Evolutionary conservation across 1,140 invertebrate species (phyloP).

Genomic region (Asbolus verrucosus): DNA sequence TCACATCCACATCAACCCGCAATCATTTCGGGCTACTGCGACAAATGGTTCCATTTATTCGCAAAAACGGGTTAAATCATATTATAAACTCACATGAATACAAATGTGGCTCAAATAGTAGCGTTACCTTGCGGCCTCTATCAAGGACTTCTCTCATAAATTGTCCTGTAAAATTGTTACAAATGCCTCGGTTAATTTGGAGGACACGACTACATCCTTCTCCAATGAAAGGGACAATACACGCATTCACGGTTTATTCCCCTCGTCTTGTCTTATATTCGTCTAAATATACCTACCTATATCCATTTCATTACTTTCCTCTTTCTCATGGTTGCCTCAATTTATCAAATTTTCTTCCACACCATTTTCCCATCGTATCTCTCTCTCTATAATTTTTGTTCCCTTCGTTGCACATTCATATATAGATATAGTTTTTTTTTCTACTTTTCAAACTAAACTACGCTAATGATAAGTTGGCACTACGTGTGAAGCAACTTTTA

Average conservation of each 20-base stretch:
- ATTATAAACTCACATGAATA: slow-evolving; percentile 10
- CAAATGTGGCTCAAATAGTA: not conserved
- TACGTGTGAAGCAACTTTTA: too few species aligned
- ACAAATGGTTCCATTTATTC: slow-evolving; percentile 9
- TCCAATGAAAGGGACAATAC: slow-evolving; percentile 15
- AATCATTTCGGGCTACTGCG: slow-evolving; percentile 9
- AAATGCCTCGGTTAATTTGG: slow-evolving; percentile 22
- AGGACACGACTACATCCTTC: slow-evolving; percentile 20
- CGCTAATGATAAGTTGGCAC: too few species aligned
- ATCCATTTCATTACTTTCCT: too few species aligned
- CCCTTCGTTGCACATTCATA: too few species aligned
- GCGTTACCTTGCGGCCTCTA: not conserved
- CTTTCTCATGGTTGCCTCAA: too few species aligned
- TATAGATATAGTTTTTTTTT: too few species aligned
- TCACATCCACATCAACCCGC: slow-evolving; percentile 13
- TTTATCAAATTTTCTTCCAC: too few species aligned
- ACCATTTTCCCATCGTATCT: too few species aligned
- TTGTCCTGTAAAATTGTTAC: slow-evolving; percentile 7
- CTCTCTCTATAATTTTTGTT: too few species aligned
- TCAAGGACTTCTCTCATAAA: not conserved
- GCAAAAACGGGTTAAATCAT: slow-evolving; percentile 12
- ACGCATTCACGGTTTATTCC: slow-evolving; percentile 13
- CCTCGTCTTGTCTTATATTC: slow-evolving; percentile 27
- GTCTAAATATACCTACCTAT: slow-evolving; percentile 13
- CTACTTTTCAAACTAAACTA: too few species aligned